Base-by-base conservation (phyloP, 2,888 invertebrate genomes). In the Slavum lentiscoides region DNA sequence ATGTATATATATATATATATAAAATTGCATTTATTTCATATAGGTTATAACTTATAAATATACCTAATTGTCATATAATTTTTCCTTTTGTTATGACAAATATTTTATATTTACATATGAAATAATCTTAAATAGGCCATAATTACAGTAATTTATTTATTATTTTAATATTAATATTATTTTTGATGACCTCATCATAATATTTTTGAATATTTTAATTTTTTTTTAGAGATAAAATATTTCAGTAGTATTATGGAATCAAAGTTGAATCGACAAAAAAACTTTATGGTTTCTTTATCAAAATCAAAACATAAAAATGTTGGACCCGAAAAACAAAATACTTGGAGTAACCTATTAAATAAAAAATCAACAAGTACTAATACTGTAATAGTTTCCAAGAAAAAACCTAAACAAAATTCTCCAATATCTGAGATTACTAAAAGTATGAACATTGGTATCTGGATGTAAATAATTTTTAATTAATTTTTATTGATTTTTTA, bases 301-400 rank as follows among this genome's bases (percentile, higher is more conserved):
- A 70, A 72, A 55, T 23, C 80, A 64, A 80, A 80, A 53, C 13
- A 61, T 53, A 70, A 21, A 70, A 66, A 4, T 15, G 19, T n/a
- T 39, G 19, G 37, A 62, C 19, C 30, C 8, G 55, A 72, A 58
- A 80, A 80, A 58, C 59, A 72, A 8, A 72, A 72, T 43, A 80
- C 80, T 1, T 80, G 80, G 80, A 66, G 80, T 80, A 80, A 80
- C 13, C 7, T 80, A 64, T 58, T 80, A 64, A 62, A 72, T n/a
- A 80, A 72, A 58, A 80, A 72, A 58, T 23, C 64, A 43, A 17
- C 19, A 0, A 23, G 30, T 23, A 64, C 70, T 43, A 80, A 64
- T 69, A 64, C 64, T 58, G 17, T 1, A 8, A 23, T 55, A 39
- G 8, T 5, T 39, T 30, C 61, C 7, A 80, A 64, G n/a, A 72